A percentile compares a stretch with the other conserved stretches of the same genome.
Evolutionary conservation across 2,797 vertebrate genomes (phyloP).

Genomic region (Champsocephalus gunnari): DNA sequence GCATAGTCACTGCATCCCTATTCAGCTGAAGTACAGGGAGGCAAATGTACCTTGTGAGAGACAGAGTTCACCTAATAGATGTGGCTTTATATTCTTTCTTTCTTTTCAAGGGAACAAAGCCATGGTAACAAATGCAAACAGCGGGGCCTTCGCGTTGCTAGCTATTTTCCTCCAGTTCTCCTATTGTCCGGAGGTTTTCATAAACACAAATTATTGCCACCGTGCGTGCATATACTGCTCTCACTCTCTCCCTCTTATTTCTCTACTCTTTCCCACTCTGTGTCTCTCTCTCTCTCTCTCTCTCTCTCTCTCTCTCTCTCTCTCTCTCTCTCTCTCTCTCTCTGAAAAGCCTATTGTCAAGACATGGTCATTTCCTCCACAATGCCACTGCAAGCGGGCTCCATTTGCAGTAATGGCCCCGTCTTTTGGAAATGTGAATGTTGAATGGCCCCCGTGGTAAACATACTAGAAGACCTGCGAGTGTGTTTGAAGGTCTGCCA

Average conservation of each 20-base stretch:
- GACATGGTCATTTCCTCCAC: conserved; percentile 75
- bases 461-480: conserved; percentile 69
- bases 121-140: conserved; percentile 77
- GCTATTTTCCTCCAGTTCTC: conserved; percentile 66
- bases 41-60: conserved; percentile 77
- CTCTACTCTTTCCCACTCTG: conserved; percentile 32
- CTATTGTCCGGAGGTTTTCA: conserved; percentile 78
- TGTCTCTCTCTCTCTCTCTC: conserved; percentile 33
- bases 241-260: conserved; percentile 23
- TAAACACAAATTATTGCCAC: conserved; percentile 74
- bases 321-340: conserved; percentile 38
- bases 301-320: conserved; percentile 46
- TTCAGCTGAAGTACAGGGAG: conserved; percentile 74
- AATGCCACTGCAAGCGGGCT: conserved; percentile 72
- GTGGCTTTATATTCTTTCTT: conserved; percentile 77
- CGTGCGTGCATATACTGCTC: conserved; percentile 60
- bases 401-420: conserved; percentile 74
- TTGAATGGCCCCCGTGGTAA: conserved; percentile 67
- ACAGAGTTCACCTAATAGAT: conserved; percentile 84
- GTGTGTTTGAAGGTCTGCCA: conserved; percentile 72
- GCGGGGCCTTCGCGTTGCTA: conserved; percentile 58
- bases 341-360: conserved; percentile 75
- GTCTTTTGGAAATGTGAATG: conserved; percentile 60
- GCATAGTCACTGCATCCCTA: conserved; percentile 76
- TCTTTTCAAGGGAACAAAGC: conserved; percentile 80